Evolutionary conservation across 2,888 invertebrate genomes (phyloP).

Genomic region (Nudaria mundana): DNA sequence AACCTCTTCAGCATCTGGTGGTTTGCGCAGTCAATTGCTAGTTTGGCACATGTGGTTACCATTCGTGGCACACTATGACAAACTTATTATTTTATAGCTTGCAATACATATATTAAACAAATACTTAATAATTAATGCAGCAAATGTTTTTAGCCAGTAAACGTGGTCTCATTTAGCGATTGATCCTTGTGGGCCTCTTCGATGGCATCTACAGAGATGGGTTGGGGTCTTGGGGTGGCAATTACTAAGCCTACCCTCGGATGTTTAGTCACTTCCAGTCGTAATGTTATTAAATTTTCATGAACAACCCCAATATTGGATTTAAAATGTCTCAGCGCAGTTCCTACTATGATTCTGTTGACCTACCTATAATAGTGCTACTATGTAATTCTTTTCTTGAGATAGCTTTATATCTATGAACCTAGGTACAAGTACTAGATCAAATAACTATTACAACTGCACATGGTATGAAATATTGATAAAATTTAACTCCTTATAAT

Average conservation of each 20-base stretch:
- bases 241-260: conserved; percentile 40
- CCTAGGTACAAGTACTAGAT: too few relatives aligned
- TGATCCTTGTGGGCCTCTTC: conserved; percentile 49
- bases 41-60: conserved; percentile 70
- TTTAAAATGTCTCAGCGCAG: too few relatives aligned
- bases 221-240: conserved; percentile 46
- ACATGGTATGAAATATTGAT: too few relatives aligned
- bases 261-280: conserved; percentile 46
- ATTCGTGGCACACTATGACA: conserved; percentile 50
- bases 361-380: too few relatives aligned
- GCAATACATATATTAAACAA: conserved; percentile 10
- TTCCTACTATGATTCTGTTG: too few relatives aligned
- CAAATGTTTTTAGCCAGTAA: conserved; percentile 29
- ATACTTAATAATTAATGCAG: conserved; percentile 17
- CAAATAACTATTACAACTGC: too few relatives aligned
- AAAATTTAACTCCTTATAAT: too few relatives aligned
- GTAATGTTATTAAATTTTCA: conserved; percentile 44
- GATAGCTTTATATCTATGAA: too few relatives aligned
- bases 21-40: conserved; percentile 54
- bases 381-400: too few relatives aligned
- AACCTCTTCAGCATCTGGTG: conserved; percentile 69
- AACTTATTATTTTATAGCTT: conserved; percentile 26
- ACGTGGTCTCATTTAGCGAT: conserved; percentile 35
- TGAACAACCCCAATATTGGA: conserved; percentile 4
- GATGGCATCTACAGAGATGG: conserved; percentile 48